Evolutionary conservation across 2,797 vertebrate species (phyloP).

Genomic region (Megaceryle alcyon): DNA sequence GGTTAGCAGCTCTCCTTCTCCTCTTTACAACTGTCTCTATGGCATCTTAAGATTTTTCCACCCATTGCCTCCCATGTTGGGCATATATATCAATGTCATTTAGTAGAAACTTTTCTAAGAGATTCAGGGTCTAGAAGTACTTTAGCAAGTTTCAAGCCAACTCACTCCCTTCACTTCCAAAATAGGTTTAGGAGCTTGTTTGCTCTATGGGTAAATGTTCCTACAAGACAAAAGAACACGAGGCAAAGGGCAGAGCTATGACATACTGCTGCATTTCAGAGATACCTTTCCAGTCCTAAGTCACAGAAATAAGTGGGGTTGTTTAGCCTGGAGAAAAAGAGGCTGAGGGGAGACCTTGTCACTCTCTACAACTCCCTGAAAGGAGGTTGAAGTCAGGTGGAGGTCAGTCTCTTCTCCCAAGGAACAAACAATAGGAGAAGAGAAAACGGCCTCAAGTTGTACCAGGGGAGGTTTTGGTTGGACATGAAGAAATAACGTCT

Average conservation of each 20-base stretch:
- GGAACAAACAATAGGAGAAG: no score
- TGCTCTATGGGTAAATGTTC: neutral
- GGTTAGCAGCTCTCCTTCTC: neutral
- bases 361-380: no score
- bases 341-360: no score
- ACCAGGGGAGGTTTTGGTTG: no score
- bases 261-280: accelerated
- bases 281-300: neutral
- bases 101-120: neutral
- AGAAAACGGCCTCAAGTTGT: no score
- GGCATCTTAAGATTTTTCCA: neutral
- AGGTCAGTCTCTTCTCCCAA: no score
- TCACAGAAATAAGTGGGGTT: no score
- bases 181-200: neutral
- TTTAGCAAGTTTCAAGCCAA: neutral
- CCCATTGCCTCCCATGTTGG: neutral
- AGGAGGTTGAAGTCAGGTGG: no score
- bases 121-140: neutral
- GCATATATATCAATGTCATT: neutral
- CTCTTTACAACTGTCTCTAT: neutral
- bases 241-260: neutral
- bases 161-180: neutral
- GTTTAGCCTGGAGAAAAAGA: no score
- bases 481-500: no score
- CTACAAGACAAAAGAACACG: neutral